Base-by-base conservation (phyloP, 2,113 vertebrate genomes). In the Albula goreensis region DNA sequence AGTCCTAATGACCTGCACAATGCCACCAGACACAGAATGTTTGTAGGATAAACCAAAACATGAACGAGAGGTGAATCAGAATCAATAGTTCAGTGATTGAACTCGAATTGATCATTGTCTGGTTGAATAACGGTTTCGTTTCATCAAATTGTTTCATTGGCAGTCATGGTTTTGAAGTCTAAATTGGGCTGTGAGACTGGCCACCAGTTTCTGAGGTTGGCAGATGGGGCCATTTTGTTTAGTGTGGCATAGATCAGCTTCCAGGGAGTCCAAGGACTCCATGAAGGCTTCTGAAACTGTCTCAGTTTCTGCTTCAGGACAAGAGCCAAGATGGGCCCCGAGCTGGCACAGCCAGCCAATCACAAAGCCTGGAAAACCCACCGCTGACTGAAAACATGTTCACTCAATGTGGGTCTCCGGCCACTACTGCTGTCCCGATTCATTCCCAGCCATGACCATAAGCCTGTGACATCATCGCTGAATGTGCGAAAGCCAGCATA, bases 401-500 rank as follows among this genome's bases (percentile, higher is more conserved):
- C 9, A 25, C 13, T 50, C 31, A 78, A 17, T 48, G 8, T 48
- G 10, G 7, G 12, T 31, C 12, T 15, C 22, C 2, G 5, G 31
- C 41, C 48, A 17, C 15, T 48, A 74, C 6, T 51, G 82, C 85
- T 63, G 8, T 80, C 53, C 9, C 84, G 49, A 50, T 50, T 80
- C 50, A 22, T 51, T 79, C 82, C 41, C 50, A 70, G 84, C 82
- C 78, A 90, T 86, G 83, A 87, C 70, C 87, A 86, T 81, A 89
- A 92, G 87, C 88, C 78, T 41, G 80, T 79, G 19, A 53, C 84
- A 90, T 79, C 87, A 79, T 25, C 31, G 31, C 31, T 56, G 83
- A 79, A 88, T 85, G 88, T 89, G 87, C 90, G 88, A 87, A 93
- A 92, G 91, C 91, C 89, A 11, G 82, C 86, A 70, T 80, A 84